Evolutionary conservation across 2,797 vertebrate genomes (phyloP).

Genomic region (Cygnus olor): DNA sequence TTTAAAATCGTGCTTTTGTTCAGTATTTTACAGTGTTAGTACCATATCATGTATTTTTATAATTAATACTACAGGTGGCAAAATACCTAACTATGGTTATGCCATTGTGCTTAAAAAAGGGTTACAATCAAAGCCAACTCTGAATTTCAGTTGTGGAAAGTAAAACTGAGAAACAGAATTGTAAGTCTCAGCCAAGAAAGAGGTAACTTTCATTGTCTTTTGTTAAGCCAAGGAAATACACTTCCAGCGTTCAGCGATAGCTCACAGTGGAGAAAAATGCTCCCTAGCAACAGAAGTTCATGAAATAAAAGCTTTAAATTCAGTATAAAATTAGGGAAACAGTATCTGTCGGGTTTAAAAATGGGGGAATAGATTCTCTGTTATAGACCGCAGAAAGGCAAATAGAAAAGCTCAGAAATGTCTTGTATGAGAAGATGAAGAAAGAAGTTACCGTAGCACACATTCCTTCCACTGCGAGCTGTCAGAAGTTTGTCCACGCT

Average conservation of each 20-base stretch:
- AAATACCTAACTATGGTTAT: not conserved
- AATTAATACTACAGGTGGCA: not conserved
- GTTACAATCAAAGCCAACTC: not conserved
- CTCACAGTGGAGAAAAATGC: not conserved
- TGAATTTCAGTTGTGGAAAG: not conserved
- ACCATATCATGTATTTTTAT: not conserved
- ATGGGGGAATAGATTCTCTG: not conserved
- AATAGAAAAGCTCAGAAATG: not conserved
- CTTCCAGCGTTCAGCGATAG: not conserved
- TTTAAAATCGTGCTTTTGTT: conserved; percentile 12
- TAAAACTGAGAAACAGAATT: not conserved
- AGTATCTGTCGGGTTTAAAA: not conserved
- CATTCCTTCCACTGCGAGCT: not conserved
- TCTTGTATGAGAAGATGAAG: not conserved
- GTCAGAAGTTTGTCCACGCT: not conserved
- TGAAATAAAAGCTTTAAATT: not conserved
- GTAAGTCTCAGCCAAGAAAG: not conserved
- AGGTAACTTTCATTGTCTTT: not conserved
- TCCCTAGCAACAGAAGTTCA: conserved; percentile 30
- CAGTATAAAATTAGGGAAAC: not conserved
- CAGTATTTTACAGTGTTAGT: not conserved
- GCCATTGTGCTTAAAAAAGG: not conserved
- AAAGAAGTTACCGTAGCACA: not conserved
- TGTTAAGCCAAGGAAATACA: not conserved
- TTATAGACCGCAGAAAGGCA: not conserved